Evolutionary conservation across 2,888 invertebrate genomes (phyloP).

Genomic region (Glomeris marginata): DNA sequence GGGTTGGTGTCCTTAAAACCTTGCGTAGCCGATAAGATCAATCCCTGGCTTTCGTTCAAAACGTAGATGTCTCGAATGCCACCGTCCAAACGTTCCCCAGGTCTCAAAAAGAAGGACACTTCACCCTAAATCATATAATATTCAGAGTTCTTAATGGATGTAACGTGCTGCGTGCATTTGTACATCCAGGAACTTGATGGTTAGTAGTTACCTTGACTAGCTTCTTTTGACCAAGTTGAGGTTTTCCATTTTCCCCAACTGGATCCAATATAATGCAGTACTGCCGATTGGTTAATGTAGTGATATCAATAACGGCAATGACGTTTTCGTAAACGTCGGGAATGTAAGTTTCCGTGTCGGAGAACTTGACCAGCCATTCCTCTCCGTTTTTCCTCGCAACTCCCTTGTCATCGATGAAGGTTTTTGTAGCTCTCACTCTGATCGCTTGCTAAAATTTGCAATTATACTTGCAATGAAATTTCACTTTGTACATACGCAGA

Average conservation of each 20-base stretch:
- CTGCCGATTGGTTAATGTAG: conserved; percentile 34
- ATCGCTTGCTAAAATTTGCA: conserved; percentile 31
- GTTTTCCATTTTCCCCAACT: conserved; percentile 25
- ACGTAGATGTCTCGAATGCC: conserved; percentile 35
- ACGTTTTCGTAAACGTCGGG: conserved; percentile 37
- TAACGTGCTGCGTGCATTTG: not conserved
- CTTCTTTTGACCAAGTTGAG: conserved; percentile 34
- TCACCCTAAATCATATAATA: conserved; percentile 32
- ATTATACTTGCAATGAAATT: conserved; percentile 2
- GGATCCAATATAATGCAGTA: conserved; percentile 37
- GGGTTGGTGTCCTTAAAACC: conserved; percentile 24
- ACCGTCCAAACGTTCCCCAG: conserved; percentile 33
- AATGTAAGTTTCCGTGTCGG: conserved; percentile 35
- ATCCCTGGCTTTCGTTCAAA: conserved; percentile 35
- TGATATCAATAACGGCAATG: conserved; percentile 32
- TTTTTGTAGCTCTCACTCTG: conserved; percentile 31
- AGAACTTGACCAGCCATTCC: conserved; percentile 35
- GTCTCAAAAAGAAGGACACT: conserved; percentile 35
- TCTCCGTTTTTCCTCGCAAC: conserved; percentile 34
- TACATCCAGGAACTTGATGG: not conserved
- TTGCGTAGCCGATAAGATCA: conserved; percentile 33
- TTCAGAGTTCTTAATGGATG: not conserved
- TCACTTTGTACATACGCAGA: too few relatives aligned
- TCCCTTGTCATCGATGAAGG: conserved; percentile 34
- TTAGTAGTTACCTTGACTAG: conserved; percentile 28